Evolutionary conservation across 1,140 invertebrate species (phyloP), one percentile per base, ranked within the genome.

Genomic region (Pseudomyrmex flavicornis): DNA sequence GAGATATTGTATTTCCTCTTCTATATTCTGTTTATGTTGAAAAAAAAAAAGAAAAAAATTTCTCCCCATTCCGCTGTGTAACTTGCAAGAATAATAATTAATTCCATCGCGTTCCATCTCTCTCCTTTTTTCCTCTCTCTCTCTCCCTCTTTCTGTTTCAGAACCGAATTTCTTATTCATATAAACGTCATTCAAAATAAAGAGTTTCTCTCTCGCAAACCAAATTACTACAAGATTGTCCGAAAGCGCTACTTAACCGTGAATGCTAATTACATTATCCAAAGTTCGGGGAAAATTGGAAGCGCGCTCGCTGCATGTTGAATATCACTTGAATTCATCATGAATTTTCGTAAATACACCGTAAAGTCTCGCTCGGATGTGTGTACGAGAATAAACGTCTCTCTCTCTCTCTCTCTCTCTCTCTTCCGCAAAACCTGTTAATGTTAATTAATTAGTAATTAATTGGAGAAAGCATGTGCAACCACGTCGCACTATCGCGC

Each of bases 391-490:
- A 0, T 68, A 44, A n/a, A 65, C 3, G 17, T 5, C 4, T 35
- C 35, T 35, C 35, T 35, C 35, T 44, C 35, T 7, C 5, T 35
- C 35, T 35, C 35, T 35, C 35, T 35, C 35, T 35, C 35, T 35
- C 35, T 35, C 35, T 35, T 46, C 1, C 44, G 17, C n/a, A 44
- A 68, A 56, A 17, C 1, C 12, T 5, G 15, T 17, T 48, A 26
- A 22, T 58, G 4, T 46, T 56, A n/a, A 48, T 79, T 68, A 56
- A 15, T 58, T 56, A 68, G 12, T 58, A 69, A 69, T 52, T 69
- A 69, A 77, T 77, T 58, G 54, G 4, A 56, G 35, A 35, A 5
- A 35, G 0, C 35, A 35, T 35, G 7, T 35, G 35, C 5, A 35
- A 35, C 35, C 7, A 35, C 7, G 35, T 35, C 35, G 35, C 35